Base-by-base conservation (phyloP, 2,888 invertebrate genomes). In the Lepidocyrtoides sp. region DNA sequence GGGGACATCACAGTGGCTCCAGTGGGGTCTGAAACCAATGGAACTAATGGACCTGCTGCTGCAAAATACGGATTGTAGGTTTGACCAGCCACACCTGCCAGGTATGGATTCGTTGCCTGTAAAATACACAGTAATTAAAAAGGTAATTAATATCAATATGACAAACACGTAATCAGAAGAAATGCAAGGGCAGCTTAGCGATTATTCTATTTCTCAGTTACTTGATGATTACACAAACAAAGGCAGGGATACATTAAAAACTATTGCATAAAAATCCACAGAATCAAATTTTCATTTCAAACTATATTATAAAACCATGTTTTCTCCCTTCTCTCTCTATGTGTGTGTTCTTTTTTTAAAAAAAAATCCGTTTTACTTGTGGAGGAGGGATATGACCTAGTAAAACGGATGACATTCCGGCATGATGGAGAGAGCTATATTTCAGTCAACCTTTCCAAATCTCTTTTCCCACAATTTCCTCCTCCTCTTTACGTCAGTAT, bases 1-100 rank as follows among this genome's bases (percentile, higher is more conserved):
- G 97, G 98, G 95, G 98, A 98, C 95, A 97, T 97, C 94, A 97
- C 97, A 95, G 96, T 95, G 95, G 97, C 96, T 92, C 94, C 94
- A 75, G 93, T 84, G 93, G 97, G 98, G 96, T 98, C 98, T 94
- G 98, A 98, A 93, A 98, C 97, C 96, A 98, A 97, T 95, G 98
- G 98, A 97, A 98, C 97, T 96, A 98, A 97, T 95, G 98, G 98
- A 95, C 97, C 97, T 94, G 97, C 98, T 95, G 98, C 97, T 95
- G 98, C 97, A 96, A 98, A 96, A 96, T 98, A 98, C 95, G 98
- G 98, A 95, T 98, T 98, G 95, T 98, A 97, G 95, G 98, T 97
- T 97, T 98, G 96, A 94, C 95, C 95, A 84, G 94, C 93, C 92
- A 94, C 93, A 91, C 94, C 93, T 93, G 93, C 92, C 91, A 94